Percentiles rank a stretch among this genome's conserved stretches.
Conservation (phyloP, 1,140 invertebrate species). For the Asobara japonica region DNA sequence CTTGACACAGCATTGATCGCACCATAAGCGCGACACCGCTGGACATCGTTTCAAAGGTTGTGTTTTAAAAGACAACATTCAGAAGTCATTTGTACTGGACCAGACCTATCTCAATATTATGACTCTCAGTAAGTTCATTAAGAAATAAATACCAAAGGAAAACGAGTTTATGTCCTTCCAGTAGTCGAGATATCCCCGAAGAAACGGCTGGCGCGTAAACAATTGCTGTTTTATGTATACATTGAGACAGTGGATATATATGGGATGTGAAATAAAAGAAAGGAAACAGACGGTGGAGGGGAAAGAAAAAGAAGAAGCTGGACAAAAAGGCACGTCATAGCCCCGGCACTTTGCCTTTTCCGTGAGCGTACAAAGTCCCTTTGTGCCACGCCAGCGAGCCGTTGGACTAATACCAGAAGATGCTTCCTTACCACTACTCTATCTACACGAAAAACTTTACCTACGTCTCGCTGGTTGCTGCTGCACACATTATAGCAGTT, state of each 20-base stretch:
- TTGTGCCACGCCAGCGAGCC: not conserved
- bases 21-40: no score
- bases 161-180: not conserved
- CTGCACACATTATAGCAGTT: not conserved
- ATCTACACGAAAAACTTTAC: not conserved
- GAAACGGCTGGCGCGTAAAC: conserved; percentile 2
- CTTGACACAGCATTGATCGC: no score
- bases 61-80: no score
- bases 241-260: not conserved
- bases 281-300: not conserved
- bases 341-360: conserved; percentile 9
- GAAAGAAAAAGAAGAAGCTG: not conserved
- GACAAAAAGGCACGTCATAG: conserved; percentile 2
- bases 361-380: conserved; percentile 7
- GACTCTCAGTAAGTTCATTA: not conserved
- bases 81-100: not conserved
- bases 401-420: conserved; percentile 9
- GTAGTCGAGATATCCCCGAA: not conserved
- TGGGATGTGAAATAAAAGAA: not conserved
- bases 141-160: not conserved
- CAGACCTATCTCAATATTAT: conserved; percentile 6
- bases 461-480: not conserved
- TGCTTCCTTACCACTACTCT: not conserved
- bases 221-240: not conserved
- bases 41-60: no score